A percentile compares a stretch with the other conserved stretches of the same genome.
Conservation (phyloP, 2,113 vertebrate species). For the Anseranas semipalmata region DNA sequence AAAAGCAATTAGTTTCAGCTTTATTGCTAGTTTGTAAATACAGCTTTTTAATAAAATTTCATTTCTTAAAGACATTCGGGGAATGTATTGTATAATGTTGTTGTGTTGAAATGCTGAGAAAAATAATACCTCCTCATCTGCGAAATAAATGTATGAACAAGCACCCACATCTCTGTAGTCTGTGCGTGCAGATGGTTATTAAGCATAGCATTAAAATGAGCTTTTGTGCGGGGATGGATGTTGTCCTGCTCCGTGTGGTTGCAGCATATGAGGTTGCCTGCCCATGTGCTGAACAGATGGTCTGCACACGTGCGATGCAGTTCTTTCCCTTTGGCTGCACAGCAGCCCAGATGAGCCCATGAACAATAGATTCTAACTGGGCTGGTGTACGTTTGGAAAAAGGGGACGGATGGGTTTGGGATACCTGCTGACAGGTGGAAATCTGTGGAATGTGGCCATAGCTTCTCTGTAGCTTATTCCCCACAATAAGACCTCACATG, state of each 20-base stretch:
- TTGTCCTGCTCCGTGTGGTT: not conserved
- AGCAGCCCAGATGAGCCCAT: not conserved
- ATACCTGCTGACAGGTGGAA: not conserved
- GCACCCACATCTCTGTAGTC: not conserved
- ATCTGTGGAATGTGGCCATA: not conserved
- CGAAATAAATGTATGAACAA: not conserved
- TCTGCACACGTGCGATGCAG: accelerated
- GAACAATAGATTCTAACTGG: not conserved
- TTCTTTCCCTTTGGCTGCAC: not conserved
- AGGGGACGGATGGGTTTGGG: not conserved
- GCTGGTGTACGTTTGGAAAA: not conserved
- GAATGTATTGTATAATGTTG: not conserved
- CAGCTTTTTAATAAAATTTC: not conserved
- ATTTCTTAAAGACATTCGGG: not conserved
- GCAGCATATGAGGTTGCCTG: not conserved
- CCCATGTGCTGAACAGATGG: not conserved
- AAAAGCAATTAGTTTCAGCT: not conserved
- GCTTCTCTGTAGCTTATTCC: not conserved
- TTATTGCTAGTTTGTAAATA: not conserved
- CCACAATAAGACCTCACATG: not conserved
- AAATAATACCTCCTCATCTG: not conserved
- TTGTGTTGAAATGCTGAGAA: not conserved
- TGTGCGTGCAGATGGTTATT: not conserved
- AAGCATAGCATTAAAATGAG: not conserved
- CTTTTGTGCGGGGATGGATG: not conserved